Base-by-base conservation (phyloP, 2,888 invertebrate species). In the Ditula angustiorana region DNA sequence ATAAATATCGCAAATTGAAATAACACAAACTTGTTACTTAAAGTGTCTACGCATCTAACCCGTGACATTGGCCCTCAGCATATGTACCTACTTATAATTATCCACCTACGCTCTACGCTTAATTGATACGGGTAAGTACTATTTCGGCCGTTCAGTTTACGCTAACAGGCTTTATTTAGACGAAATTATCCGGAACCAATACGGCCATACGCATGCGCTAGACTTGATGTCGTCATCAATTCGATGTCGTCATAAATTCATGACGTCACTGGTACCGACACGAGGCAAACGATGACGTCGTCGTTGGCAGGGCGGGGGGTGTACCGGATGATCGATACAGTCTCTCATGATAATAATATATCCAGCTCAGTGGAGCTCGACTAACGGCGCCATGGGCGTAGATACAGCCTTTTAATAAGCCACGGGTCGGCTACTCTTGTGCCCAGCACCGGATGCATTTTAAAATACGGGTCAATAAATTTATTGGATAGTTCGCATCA, bases 391-490 rank as follows among this genome's bases (percentile, higher is more conserved):
- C 73, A 81, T 72, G 72, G 76, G 78, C 81, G 78, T 74, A 82
- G 78, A 76, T 77, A 76, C 69, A 74, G 80, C 81, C 84, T 85
- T 82, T 83, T 71, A 80, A 81, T 76, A 82, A 79, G 70, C 60
- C 74, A 90, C 86, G 88, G 88, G 83, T 90, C 88, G 87, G 61
- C 77, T 79, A 79, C 76, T 88, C 88, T 87, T 85, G 85, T 87
- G 88, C 74, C 73, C 69, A 57, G 70, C 77, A 77, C 70, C 73
- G 71, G 74, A 74, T 78, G 71, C 74, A 75, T 71, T 76, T 69
- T 72, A 74, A 70, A 73, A 77, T 71, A 80, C 77, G 81, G 86
- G 84, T 86, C 87, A 86, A 69, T 76, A 74, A 78, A 76, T 79
- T 78, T 73, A 82, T 81, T 74, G 74, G 79, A 77, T 74, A 79